These are phyloP conservation scores for Ctenopoma kingsleyae DNA, from an alignment of 2,797 vertebrate genomes.

Conservation along the genomic window DNA sequence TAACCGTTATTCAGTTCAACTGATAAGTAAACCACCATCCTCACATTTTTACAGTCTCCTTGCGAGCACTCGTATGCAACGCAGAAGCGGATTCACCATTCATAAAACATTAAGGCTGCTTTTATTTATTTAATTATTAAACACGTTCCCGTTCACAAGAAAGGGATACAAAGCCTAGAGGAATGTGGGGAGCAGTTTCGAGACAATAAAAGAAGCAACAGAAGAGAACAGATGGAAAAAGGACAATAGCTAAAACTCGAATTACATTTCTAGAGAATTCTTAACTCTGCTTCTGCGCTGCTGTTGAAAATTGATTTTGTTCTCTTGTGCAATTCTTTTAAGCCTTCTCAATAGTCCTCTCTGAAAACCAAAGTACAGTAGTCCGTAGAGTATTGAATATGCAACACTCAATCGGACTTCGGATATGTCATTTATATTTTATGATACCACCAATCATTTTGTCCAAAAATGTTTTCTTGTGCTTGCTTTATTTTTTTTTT, in stretches of 20 bases:
- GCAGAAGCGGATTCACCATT: constrained; percentile 50
- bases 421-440: constrained; percentile 33
- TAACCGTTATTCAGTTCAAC: constrained; percentile 24
- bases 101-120: constrained; percentile 80
- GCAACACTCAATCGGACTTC: constrained; percentile 26
- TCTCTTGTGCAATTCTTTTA: constrained; percentile 14
- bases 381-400: constrained; percentile 28
- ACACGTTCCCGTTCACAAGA: constrained; percentile 49
- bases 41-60: constrained; percentile 22
- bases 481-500: constrained; percentile 5
- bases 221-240: constrained; percentile 37
- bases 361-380: constrained; percentile 18
- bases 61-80: background rate
- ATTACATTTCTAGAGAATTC: constrained; percentile 28
- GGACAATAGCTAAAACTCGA: constrained; percentile 26
- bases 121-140: constrained; percentile 79
- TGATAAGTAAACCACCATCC: constrained; percentile 5
- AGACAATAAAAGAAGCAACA: constrained; percentile 42
- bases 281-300: constrained; percentile 10
- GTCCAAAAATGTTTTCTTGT: constrained; percentile 1
- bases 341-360: constrained; percentile 21
- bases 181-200: constrained; percentile 44
- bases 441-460: constrained; percentile 9
- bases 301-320: constrained; percentile 7
- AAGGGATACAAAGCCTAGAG: constrained; percentile 53